These are phyloP conservation scores for Sander vitreus DNA, from an alignment of 2,113 vertebrate species.

Conservation along the genomic window DNA sequence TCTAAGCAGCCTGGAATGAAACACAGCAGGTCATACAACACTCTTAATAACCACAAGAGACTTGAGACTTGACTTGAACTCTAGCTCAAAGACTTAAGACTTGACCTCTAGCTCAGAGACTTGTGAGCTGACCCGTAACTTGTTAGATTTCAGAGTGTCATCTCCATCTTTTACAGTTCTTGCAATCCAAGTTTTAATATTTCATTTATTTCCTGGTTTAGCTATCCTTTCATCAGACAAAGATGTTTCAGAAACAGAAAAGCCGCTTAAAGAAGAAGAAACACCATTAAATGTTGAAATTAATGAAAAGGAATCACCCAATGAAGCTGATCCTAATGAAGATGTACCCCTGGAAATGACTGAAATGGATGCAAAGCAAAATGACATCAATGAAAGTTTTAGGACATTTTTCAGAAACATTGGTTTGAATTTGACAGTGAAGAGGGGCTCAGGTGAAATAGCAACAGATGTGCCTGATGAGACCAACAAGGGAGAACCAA, in stretches of 20 bases:
- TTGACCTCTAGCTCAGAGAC: no score
- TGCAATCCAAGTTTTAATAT: slow-evolving; percentile 10
- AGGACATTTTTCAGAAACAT: slow-evolving; percentile 93
- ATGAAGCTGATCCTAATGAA: slow-evolving; percentile 56
- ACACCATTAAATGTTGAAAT: slow-evolving; percentile 61
- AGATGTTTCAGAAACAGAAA: slow-evolving; percentile 74
- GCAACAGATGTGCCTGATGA: slow-evolving; percentile 81
- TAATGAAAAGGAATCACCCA: slow-evolving; percentile 69
- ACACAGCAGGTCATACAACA: no score
- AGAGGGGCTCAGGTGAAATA: slow-evolving; percentile 87
- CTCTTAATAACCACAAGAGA: no score
- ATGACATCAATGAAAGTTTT: slow-evolving; percentile 89
- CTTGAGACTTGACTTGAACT: no score
- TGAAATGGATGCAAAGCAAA: slow-evolving; percentile 73
- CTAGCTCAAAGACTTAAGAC: no score
- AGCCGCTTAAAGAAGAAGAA: slow-evolving; percentile 69
- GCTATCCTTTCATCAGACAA: slow-evolving; percentile 79
- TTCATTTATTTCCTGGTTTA: slow-evolving; percentile 68
- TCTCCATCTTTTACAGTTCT: neutral
- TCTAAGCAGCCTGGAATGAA: no score
- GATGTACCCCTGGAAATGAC: slow-evolving; percentile 73
- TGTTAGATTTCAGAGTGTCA: slow-evolving; percentile 34
- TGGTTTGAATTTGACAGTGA: slow-evolving; percentile 92
- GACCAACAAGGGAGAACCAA: slow-evolving; percentile 70
- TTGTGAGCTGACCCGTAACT: neutral